Evolutionary conservation across 2,888 invertebrate species (phyloP).

Genomic region (Brachyopa scutellaris): DNA sequence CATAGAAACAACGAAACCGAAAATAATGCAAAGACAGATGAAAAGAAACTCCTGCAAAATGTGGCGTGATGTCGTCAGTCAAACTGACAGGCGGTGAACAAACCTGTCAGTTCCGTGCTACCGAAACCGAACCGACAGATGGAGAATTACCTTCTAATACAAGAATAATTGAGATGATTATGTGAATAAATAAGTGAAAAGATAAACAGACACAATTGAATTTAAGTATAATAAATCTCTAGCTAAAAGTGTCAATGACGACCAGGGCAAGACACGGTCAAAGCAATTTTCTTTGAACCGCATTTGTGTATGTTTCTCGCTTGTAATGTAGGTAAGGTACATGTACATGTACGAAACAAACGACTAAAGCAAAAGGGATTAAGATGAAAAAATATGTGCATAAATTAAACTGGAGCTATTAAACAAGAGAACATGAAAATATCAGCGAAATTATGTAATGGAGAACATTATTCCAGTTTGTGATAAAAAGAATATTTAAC

Average conservation of each 20-base stretch:
- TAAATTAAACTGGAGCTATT: not conserved
- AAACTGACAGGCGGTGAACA: not conserved
- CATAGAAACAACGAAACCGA: not conserved
- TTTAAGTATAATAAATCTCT: not conserved
- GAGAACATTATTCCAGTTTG: not conserved
- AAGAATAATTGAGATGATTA: not conserved
- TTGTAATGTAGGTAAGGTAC: no score
- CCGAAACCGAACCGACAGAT: not conserved
- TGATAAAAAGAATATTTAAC: no score
- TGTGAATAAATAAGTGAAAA: not conserved
- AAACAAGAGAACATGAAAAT: no score
- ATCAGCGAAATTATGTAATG: not conserved
- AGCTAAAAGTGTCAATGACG: not conserved
- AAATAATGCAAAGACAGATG: not conserved
- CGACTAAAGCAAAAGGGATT: not conserved
- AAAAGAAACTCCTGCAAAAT: slow-evolving; percentile 14
- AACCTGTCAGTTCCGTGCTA: not conserved
- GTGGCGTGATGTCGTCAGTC: slow-evolving; percentile 44
- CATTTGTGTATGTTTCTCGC: no score
- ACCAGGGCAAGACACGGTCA: slow-evolving; percentile 3
- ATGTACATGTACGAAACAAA: not conserved
- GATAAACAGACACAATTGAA: not conserved
- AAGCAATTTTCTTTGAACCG: not conserved
- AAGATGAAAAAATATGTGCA: not conserved
- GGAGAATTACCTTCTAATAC: slow-evolving; percentile 1